Percentiles rank a stretch among this genome's conserved stretches.
Evolutionary conservation across 2,113 vertebrate species (phyloP).

Genomic region (Myrmecophaga tridactyla): DNA sequence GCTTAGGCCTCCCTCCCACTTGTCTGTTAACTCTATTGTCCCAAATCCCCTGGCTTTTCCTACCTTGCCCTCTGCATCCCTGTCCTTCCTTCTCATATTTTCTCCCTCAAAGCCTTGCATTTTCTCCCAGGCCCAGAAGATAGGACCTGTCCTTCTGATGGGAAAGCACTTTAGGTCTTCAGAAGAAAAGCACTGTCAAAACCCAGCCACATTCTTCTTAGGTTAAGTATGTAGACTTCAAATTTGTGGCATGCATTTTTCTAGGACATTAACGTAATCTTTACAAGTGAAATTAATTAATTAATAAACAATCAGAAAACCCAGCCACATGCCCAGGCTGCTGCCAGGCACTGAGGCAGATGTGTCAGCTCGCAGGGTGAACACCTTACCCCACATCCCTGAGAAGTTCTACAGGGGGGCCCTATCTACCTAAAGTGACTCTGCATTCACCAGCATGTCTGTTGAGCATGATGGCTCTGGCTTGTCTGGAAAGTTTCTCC

Average conservation of each 20-base stretch:
- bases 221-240: too few relatives aligned
- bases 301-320: too few relatives aligned
- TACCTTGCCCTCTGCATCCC: not conserved
- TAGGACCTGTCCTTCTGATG: not conserved
- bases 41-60: not conserved
- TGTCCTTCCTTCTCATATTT: not conserved
- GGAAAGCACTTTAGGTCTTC: not conserved
- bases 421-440: not conserved
- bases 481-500: not conserved
- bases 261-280: too few relatives aligned
- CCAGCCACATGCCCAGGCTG: not conserved
- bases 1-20: not conserved
- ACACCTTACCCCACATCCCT: not conserved
- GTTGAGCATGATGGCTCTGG: not conserved
- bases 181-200: not conserved
- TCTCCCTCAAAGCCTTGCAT: not conserved
- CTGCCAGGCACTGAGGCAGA: rapidly evolving
- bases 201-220: too few relatives aligned
- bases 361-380: not conserved
- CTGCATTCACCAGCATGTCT: not conserved
- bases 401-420: not conserved
- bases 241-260: too few relatives aligned
- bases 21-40: not conserved
- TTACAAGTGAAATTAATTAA: too few relatives aligned
- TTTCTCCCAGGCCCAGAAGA: not conserved